Evolutionary conservation across 2,888 invertebrate species (phyloP).

Genomic region (Dorcus parallelipipedus): DNA sequence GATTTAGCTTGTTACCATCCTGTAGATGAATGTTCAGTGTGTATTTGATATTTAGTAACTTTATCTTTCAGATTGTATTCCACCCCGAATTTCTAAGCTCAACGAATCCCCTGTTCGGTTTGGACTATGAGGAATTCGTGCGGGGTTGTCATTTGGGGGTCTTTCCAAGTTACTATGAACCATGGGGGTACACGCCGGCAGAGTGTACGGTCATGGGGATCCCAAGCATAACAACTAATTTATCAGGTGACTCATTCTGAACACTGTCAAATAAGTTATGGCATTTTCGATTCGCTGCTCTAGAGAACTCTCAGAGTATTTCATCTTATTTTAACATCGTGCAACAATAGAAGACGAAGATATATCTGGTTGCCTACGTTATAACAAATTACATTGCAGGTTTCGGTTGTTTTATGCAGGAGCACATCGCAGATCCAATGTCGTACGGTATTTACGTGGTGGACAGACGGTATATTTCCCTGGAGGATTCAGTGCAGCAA

Average conservation of each 20-base stretch:
- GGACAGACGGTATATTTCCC: conserved; percentile 83
- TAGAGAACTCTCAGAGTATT: too few species aligned
- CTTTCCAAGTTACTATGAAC: conserved; percentile 99
- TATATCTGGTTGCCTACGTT: too few species aligned
- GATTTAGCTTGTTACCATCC: neutral
- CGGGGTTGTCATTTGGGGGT: conserved; percentile 98
- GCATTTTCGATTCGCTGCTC: too few species aligned
- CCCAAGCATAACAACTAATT: conserved; percentile 95
- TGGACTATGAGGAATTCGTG: conserved; percentile 99
- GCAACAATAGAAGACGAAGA: too few species aligned
- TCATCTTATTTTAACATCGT: too few species aligned
- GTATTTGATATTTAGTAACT: neutral
- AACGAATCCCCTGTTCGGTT: conserved; percentile 94
- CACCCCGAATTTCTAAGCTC: conserved; percentile 98
- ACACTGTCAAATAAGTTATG: too few species aligned
- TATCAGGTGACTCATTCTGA: conserved; percentile 63
- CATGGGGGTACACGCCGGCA: conserved; percentile 99
- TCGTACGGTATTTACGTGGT: conserved; percentile 99
- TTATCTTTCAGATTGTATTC: conserved; percentile 76
- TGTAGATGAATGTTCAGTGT: too few species aligned
- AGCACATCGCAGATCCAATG: conserved; percentile 95
- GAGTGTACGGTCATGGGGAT: conserved; percentile 99
- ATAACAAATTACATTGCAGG: conserved; percentile 51
- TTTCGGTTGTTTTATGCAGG: conserved; percentile 98
- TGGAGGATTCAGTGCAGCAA: conserved; percentile 90